phyloP scores from a whole-genome alignment of 2,113 vertebrate genomes.

The Himantopus leucocephalus region DNA sequence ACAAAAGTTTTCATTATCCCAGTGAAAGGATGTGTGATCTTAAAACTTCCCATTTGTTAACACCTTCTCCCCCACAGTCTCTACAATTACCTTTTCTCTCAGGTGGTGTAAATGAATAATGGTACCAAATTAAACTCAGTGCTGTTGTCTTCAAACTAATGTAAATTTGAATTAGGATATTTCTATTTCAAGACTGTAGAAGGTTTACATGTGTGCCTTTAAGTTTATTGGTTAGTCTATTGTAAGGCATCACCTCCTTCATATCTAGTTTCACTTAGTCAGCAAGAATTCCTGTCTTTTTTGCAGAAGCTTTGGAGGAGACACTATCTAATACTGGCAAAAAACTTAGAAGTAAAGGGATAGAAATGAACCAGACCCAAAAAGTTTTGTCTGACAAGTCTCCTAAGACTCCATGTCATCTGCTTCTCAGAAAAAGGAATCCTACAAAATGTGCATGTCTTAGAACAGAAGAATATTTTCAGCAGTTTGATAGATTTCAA shows the following conservation, averaged over 20 bases:
- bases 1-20: not conserved
- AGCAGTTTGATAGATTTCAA: not conserved
- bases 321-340: not conserved
- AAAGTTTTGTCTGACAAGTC: not conserved
- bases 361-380: not conserved
- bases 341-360: not conserved
- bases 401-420: not conserved
- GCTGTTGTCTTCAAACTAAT: not conserved
- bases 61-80: not conserved
- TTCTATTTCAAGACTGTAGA: not conserved
- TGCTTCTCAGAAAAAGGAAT: not conserved
- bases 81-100: not conserved
- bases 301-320: not conserved
- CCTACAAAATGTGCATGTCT: not conserved
- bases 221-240: not conserved
- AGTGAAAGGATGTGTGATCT: not conserved
- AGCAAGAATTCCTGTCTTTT: not conserved
- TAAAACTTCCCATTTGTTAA: not conserved
- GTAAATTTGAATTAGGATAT: not conserved
- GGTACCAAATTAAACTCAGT: not conserved
- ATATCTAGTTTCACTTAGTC: not conserved
- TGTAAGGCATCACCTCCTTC: not conserved
- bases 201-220: not conserved
- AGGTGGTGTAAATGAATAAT: not conserved
- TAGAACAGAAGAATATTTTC: not conserved